These are phyloP conservation scores for Varanus komodoensis DNA, from an alignment of 2,113 vertebrate genomes.

Conservation along the genomic window DNA sequence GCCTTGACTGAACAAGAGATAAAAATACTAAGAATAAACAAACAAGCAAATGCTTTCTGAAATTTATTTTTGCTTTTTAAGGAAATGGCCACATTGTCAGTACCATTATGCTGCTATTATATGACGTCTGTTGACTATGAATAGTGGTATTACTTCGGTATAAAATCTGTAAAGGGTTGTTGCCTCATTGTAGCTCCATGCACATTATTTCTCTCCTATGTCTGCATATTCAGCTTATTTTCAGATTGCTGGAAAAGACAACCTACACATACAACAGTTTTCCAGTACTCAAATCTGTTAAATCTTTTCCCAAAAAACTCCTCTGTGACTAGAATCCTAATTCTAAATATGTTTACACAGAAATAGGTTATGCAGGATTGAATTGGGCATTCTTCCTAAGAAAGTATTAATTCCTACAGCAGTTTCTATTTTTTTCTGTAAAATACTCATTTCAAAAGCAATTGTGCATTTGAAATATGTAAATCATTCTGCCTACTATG, in stretches of 20 bases:
- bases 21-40: too few relatives aligned
- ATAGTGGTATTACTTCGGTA: too few relatives aligned
- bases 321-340: neutral
- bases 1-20: too few relatives aligned
- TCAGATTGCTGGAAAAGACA: neutral
- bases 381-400: neutral
- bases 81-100: neutral
- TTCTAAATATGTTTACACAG: neutral
- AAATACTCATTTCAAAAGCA: neutral
- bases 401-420: too few relatives aligned
- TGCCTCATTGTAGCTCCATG: too few relatives aligned
- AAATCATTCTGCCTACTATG: neutral
- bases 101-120: neutral
- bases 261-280: neutral
- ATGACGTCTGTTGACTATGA: too few relatives aligned
- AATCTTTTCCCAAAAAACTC: neutral
- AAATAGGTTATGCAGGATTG: neutral
- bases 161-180: too few relatives aligned
- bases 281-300: neutral
- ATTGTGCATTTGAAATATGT: neutral
- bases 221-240: neutral
- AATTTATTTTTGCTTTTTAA: slow-evolving; percentile 1
- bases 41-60: neutral
- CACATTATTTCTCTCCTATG: too few relatives aligned
- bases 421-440: neutral